Evolutionary conservation across 2,888 invertebrate genomes (phyloP), one percentile per base, ranked within the genome.

Genomic region (Drosophila bunnanda): DNA sequence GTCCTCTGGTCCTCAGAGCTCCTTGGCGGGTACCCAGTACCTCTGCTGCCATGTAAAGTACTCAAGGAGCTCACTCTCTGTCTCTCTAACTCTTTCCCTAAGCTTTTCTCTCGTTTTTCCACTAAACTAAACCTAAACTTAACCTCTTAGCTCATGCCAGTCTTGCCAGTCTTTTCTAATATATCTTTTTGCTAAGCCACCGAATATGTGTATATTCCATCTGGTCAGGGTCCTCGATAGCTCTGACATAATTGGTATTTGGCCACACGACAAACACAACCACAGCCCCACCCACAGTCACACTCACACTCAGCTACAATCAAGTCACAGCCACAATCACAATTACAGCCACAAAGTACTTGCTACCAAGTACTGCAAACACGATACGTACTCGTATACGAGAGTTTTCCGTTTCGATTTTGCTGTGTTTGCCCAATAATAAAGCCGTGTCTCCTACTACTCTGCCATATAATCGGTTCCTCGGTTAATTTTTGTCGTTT

Each of bases 181-280:
- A 30, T 34, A 30, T 69, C 44, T 60, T 61, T 25, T 25, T 39
- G 17, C 52, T 73, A 62, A 56, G 28, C 46, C 34, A 53, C 43
- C 38, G 13, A 54, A 38, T 15, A 22, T 20, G n/a, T 30, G 10
- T 52, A 52, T 52, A 34, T 20, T 7, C 41, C 54, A 54, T 70
- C 30, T 43, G 62, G 34, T 25, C 17, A 30, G 67, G 54, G 39
- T 52, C 36, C 30, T 44, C 64, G 50, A 53, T 66, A 74, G 80
- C 80, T 89, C 77, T 82, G 79, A 83, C 76, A 88, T 89, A 89
- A 86, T 86, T 89, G 89, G 86, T 89, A 86, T 86, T 89, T 79
- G 69, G 75, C 67, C 60, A 72, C 76, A 78, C 60, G 59, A 61
- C 59, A 61, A 69, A 69, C 48, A 66, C 64, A 50, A 25, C 56